Percentiles rank a stretch among this genome's conserved stretches.
phyloP scores from a whole-genome alignment of 2,113 vertebrate genomes.

The Nesogale talazaci region DNA sequence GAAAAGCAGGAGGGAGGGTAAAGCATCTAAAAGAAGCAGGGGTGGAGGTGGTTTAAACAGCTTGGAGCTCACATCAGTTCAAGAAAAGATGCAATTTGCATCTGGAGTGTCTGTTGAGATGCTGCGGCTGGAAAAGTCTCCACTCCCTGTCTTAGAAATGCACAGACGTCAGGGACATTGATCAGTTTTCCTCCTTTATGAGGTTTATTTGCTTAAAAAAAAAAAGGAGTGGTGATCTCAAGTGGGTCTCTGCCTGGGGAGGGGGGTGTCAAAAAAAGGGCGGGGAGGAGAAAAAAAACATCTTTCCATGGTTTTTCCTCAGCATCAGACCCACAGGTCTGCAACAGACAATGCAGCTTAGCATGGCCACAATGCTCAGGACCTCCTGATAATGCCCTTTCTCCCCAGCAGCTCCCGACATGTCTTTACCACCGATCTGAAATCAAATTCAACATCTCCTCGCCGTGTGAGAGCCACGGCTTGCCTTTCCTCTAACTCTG shows the following conservation, averaged over 20 bases:
- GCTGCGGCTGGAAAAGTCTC: neutral
- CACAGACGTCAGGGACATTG: neutral
- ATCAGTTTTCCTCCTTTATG: conserved; percentile 4
- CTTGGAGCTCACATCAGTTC: neutral
- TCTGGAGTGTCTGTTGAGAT: neutral
- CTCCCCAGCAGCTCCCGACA: neutral
- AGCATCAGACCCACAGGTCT: neutral
- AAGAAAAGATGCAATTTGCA: neutral
- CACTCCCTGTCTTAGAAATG: neutral
- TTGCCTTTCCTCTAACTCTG: neutral
- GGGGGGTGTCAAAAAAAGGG: neutral
- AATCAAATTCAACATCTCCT: conserved; percentile 13
- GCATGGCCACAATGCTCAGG: neutral
- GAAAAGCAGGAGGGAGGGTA: neutral
- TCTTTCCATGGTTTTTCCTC: neutral
- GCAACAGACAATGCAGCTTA: neutral
- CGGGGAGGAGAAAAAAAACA: neutral
- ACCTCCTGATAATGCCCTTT: conserved; percentile 8
- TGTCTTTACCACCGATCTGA: neutral
- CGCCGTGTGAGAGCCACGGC: neutral
- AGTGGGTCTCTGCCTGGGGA: neutral
- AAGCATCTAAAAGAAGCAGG: neutral
- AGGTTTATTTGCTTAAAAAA: conserved; percentile 23
- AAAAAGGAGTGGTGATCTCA: neutral
- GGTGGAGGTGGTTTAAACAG: neutral